A percentile compares a stretch with the other conserved stretches of the same genome.
phyloP scores from a whole-genome alignment of 2,113 vertebrate species.

The Vanacampus margaritifer region DNA sequence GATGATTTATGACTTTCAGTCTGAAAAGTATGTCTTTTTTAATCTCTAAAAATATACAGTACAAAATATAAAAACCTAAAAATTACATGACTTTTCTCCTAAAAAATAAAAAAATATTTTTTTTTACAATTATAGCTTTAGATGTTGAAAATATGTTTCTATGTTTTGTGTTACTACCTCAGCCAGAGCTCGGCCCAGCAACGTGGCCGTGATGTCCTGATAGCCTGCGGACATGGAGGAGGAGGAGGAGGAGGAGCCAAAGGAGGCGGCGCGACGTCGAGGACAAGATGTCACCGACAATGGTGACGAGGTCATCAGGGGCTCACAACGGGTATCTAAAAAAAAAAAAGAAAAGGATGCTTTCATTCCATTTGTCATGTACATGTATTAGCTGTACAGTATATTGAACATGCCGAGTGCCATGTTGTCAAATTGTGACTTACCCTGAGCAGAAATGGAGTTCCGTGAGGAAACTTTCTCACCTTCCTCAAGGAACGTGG shows the following conservation, averaged over 20 bases:
- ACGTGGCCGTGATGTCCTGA: conserved; percentile 80
- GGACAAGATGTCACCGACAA: conserved; percentile 38
- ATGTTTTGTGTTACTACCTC: conserved; percentile 70
- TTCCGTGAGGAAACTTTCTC: conserved; percentile 59
- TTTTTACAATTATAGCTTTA: not conserved
- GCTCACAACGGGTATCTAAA: conserved; percentile 64
- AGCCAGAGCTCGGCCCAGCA: conserved; percentile 76
- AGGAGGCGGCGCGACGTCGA: conserved; percentile 59
- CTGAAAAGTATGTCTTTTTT: too few species aligned
- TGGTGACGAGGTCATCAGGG: conserved; percentile 55
- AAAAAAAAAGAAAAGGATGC: not conserved
- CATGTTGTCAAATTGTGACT: conserved; percentile 16
- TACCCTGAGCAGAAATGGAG: conserved; percentile 72
- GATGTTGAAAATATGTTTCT: not conserved
- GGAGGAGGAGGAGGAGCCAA: conserved; percentile 65
- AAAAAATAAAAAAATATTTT: too few species aligned
- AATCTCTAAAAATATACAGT: too few species aligned
- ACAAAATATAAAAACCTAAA: too few species aligned
- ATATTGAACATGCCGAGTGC: not conserved
- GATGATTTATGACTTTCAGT: not conserved
- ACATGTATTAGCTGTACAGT: not conserved
- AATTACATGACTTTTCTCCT: too few species aligned
- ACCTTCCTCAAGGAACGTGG: conserved; percentile 52
- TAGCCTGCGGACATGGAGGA: conserved; percentile 73
- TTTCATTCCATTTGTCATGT: not conserved